Conservation (phyloP, 2,113 vertebrate genomes). For the Oncorhynchus mykiss region DNA sequence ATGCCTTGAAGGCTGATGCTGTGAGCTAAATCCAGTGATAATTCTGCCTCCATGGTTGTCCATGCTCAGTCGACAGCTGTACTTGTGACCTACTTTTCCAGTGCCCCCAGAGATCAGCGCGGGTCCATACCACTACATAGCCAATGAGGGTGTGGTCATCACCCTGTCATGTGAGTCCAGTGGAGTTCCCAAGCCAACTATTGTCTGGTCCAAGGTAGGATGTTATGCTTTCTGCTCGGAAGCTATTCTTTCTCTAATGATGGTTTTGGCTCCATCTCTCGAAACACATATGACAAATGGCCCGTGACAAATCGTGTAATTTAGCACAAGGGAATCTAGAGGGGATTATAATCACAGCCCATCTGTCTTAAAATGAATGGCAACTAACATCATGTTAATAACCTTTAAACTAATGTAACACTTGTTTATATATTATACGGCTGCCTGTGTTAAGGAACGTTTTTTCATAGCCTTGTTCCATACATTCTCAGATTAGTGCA, state of each 20-base stretch:
- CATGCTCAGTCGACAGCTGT: slow-evolving; percentile 57
- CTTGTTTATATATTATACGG: slow-evolving; percentile 14
- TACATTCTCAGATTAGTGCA: slow-evolving; percentile 29
- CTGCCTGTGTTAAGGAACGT: slow-evolving; percentile 16
- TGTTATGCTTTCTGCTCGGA: slow-evolving; percentile 14
- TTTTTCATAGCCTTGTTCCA: slow-evolving; percentile 16
- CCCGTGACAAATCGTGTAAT: not conserved
- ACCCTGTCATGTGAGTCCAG: slow-evolving; percentile 77
- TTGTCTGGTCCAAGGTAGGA: slow-evolving; percentile 88
- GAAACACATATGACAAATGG: slow-evolving; percentile 31
- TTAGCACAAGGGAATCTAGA: slow-evolving; percentile 27
- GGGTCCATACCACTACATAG: slow-evolving; percentile 75
- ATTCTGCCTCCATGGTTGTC: slow-evolving; percentile 33
- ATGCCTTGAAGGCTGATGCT: slow-evolving; percentile 42
- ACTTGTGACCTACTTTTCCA: slow-evolving; percentile 67
- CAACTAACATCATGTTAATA: slow-evolving; percentile 22
- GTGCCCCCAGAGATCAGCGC: slow-evolving; percentile 86
- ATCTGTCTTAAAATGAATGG: slow-evolving; percentile 24
- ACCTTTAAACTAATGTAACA: not conserved
- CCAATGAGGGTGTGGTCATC: slow-evolving; percentile 77
- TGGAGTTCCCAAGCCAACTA: slow-evolving; percentile 77
- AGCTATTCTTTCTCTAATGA: slow-evolving; percentile 26
- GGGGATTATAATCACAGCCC: slow-evolving; percentile 4
- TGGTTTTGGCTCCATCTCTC: slow-evolving; percentile 26
- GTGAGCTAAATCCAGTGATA: slow-evolving; percentile 35